Conservation (phyloP, 2,113 vertebrate genomes). For the Periophthalmodon schlosseri region DNA sequence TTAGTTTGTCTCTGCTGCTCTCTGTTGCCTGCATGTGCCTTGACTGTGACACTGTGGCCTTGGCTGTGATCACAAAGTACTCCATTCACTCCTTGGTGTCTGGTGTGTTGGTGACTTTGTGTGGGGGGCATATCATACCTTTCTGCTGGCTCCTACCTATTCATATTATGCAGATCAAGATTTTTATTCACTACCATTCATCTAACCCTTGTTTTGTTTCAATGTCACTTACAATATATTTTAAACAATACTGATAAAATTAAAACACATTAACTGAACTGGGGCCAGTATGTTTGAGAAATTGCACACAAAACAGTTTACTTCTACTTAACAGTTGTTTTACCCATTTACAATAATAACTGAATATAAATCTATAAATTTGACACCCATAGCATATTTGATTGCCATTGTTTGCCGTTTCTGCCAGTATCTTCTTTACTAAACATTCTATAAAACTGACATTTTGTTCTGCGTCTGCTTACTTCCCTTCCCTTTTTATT, state of each 20-base stretch:
- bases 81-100: constrained; percentile 62
- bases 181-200: background rate
- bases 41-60: constrained; percentile 42
- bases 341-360: background rate
- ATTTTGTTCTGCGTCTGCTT: constrained; percentile 69
- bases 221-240: background rate
- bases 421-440: constrained; percentile 38
- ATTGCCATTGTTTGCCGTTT: constrained; percentile 47
- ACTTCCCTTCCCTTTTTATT: constrained; percentile 66
- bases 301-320: too few species aligned
- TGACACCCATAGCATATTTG: constrained; percentile 5
- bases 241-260: constrained; percentile 9
- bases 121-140: constrained; percentile 56
- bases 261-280: constrained; percentile 3
- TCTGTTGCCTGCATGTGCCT: constrained; percentile 59
- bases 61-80: constrained; percentile 43
- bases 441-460: constrained; percentile 51
- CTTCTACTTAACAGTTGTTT: background rate
- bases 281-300: too few species aligned
- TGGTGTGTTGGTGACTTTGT: constrained; percentile 61
- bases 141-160: constrained; percentile 25
- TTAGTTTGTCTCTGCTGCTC: constrained; percentile 35
- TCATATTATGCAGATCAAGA: constrained; percentile 16
- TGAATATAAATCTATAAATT: background rate
- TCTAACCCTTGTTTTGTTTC: background rate